These are phyloP conservation scores for Grus americana DNA, from an alignment of 2,113 vertebrate genomes.

Conservation along the genomic window DNA sequence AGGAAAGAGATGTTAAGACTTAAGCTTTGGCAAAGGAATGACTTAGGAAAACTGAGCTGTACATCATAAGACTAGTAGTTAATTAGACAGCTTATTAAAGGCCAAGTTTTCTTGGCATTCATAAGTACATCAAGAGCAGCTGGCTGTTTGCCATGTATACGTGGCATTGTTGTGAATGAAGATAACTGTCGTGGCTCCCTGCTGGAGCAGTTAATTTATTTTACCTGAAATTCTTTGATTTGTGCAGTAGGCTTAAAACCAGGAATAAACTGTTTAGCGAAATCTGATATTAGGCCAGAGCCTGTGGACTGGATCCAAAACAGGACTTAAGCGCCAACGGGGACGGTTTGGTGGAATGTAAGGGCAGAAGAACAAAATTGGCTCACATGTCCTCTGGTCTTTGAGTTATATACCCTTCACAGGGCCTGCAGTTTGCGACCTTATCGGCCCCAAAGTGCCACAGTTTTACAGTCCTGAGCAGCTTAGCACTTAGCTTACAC, in stretches of 20 bases:
- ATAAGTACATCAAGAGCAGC: constrained; percentile 15
- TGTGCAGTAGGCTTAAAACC: not conserved
- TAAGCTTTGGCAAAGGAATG: constrained; percentile 11
- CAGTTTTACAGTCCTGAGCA: not conserved
- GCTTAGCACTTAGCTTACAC: not conserved
- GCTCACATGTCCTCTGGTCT: not conserved
- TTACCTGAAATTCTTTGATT: not conserved
- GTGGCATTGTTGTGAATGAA: constrained; percentile 15
- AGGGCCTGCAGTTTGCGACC: not conserved
- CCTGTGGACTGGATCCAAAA: accelerated
- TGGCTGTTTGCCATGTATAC: constrained; percentile 46
- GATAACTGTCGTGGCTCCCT: not conserved
- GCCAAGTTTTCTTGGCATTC: constrained; percentile 55
- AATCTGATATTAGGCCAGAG: not conserved
- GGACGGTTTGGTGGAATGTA: not conserved
- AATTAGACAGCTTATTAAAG: constrained; percentile 67
- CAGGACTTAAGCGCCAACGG: accelerated
- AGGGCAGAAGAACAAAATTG: not conserved
- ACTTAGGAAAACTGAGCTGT: constrained; percentile 7
- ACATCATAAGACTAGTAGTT: constrained; percentile 11
- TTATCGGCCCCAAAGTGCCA: not conserved
- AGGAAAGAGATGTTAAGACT: not conserved
- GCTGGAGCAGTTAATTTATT: not conserved
- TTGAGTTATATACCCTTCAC: not conserved
- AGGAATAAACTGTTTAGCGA: not conserved